Conservation (phyloP, 2,113 vertebrate genomes). For the Cavia aperea region DNA sequence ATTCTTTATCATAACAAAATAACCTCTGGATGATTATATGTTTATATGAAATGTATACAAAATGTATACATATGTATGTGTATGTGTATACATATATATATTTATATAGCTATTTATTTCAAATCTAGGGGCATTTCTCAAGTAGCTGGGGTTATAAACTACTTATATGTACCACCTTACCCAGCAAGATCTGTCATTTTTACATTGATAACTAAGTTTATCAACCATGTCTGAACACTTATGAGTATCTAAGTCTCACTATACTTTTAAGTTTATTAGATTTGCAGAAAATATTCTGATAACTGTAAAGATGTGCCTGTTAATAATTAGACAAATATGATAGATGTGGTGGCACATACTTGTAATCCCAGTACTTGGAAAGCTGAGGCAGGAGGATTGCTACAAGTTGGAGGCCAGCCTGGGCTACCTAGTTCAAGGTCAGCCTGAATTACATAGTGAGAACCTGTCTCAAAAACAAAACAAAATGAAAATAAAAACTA, state of each 20-base stretch:
- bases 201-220: slow-evolving; percentile 20
- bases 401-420: background rate
- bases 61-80: background rate
- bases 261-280: slow-evolving; percentile 12
- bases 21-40: background rate
- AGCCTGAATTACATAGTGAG: background rate
- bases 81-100: background rate
- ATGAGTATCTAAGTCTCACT: background rate
- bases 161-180: background rate
- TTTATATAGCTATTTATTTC: background rate
- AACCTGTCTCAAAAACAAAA: background rate
- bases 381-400: background rate
- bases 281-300: slow-evolving; percentile 6
- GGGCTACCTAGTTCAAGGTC: background rate
- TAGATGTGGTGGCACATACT: background rate
- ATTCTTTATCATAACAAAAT: background rate
- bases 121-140: background rate
- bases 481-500: background rate
- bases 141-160: background rate
- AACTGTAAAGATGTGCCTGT: background rate
- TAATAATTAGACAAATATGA: background rate
- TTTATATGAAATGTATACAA: background rate
- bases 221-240: slow-evolving; percentile 7
- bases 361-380: background rate
- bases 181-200: background rate